Base-by-base conservation (phyloP, 2,888 invertebrate genomes). In the Drosophila maculinotata region DNA sequence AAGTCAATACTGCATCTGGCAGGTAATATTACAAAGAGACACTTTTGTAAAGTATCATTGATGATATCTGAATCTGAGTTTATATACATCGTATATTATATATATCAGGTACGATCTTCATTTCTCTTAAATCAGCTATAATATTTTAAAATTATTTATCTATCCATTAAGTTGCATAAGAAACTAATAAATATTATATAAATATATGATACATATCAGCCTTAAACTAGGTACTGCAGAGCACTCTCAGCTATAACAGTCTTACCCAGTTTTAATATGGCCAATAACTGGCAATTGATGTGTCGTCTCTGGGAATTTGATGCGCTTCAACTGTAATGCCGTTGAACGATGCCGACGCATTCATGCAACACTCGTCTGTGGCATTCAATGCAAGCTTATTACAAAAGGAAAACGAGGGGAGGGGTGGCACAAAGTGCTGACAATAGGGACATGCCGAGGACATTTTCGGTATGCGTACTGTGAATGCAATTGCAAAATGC, bases 401-500 rank as follows among this genome's bases (percentile, higher is more conserved):
- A 54, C 54, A 62, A 57, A n/a, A 38, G 25, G 31, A 49, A 10
- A 23, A 28, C 1, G 8, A 7, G 15, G 10, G 3, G 1, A 20
- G 4, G 9, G 5, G 15, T 7, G 0, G 12, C 3, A 10, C 3
- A 47, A 62, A 54, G 31, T 68, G 74, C 59, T 71, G 76, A 66
- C 56, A 76, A 49, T 51, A 72, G 15, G 41, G 12, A 51, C 14
- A 47, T 28, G n/a, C 26, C 31, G 26, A 56, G 52, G 41, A 69
- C 62, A 71, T 72, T 71, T 66, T 52, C 28, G 39, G 58, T 30
- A 76, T 72, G 76, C 51, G 71, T 58, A 72, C 76, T 54, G 64
- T 71, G 71, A 64, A 58, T 71, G 69, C 72, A 53, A 71, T 60
- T 66, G 75, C 49, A 52, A 64, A 70, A 82, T 82, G 88, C 79